These are phyloP conservation scores for Ernsta delagoae DNA, from an alignment of 2,888 invertebrate genomes.

Conservation along the genomic window DNA sequence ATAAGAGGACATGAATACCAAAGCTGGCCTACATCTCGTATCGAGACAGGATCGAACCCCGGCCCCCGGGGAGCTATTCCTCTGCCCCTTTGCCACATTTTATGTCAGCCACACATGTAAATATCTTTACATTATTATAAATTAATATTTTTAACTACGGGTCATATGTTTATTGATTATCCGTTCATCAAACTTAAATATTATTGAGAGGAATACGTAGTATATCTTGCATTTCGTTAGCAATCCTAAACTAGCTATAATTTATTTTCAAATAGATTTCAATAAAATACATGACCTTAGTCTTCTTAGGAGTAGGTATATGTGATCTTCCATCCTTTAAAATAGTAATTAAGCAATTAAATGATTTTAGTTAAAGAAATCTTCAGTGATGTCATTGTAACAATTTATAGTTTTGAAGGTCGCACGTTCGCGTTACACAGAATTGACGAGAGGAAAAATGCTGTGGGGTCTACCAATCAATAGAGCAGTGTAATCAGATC, in stretches of 20 bases:
- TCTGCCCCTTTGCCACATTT: constrained; percentile 23
- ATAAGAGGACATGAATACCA: constrained; percentile 6
- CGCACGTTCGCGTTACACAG: neutral
- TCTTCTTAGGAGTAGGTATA: no score
- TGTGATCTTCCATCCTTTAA: no score
- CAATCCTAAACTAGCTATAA: no score
- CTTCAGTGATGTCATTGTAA: neutral
- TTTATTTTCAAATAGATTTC: no score
- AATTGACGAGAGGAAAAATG: neutral
- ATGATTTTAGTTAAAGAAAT: no score
- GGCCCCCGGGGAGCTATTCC: constrained; percentile 22
- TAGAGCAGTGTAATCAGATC: constrained; percentile 22
- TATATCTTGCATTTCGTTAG: no score
- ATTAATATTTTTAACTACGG: constrained; percentile 15
- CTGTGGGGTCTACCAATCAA: neutral
- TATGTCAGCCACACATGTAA: constrained; percentile 16
- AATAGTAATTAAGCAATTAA: no score
- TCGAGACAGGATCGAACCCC: constrained; percentile 4
- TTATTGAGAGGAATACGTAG: neutral
- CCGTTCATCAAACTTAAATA: neutral
- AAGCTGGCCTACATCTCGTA: neutral
- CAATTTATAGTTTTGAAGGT: neutral
- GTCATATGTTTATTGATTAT: neutral
- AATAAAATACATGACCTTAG: no score
- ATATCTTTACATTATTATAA: constrained; percentile 10